phyloP scores from a whole-genome alignment of 2,113 vertebrate species.

The Argyrosomus japonicus region DNA sequence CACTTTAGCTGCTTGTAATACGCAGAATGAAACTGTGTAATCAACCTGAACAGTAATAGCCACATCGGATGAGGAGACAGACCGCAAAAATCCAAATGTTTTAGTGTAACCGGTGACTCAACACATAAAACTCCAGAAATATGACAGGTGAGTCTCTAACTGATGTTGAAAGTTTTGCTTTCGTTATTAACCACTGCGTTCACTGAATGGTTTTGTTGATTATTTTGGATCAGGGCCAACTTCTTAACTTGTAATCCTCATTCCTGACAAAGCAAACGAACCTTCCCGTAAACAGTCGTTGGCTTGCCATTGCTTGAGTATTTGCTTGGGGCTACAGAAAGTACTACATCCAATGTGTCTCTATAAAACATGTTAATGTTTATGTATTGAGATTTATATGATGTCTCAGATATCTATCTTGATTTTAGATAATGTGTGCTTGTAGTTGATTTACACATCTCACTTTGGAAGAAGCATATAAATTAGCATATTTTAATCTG shows the following conservation, averaged over 20 bases:
- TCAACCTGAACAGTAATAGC: not conserved
- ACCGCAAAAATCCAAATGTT: not conserved
- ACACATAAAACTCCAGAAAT: too few species aligned
- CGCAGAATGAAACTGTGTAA: constrained; percentile 7
- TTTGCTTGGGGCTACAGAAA: not conserved
- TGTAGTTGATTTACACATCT: not conserved
- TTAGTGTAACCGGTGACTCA: not conserved
- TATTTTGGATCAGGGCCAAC: not conserved
- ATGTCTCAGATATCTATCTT: not conserved
- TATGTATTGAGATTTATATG: not conserved
- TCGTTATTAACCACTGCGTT: not conserved
- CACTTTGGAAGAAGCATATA: not conserved
- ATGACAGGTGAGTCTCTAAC: not conserved
- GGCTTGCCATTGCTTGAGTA: not conserved
- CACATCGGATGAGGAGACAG: too few species aligned
- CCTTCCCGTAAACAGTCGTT: not conserved
- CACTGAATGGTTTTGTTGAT: not conserved
- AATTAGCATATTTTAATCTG: constrained; percentile 43
- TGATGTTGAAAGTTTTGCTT: not conserved
- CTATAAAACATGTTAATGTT: not conserved
- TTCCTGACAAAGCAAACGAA: not conserved
- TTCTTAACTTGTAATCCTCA: not conserved
- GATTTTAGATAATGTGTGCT: not conserved
- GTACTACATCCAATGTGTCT: not conserved
- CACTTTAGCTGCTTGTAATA: not conserved